A percentile compares a stretch with the other conserved stretches of the same genome.
These are phyloP conservation scores for Cyanoramphus novaezelandiae DNA, from an alignment of 2,113 vertebrate genomes.

Conservation along the genomic window DNA sequence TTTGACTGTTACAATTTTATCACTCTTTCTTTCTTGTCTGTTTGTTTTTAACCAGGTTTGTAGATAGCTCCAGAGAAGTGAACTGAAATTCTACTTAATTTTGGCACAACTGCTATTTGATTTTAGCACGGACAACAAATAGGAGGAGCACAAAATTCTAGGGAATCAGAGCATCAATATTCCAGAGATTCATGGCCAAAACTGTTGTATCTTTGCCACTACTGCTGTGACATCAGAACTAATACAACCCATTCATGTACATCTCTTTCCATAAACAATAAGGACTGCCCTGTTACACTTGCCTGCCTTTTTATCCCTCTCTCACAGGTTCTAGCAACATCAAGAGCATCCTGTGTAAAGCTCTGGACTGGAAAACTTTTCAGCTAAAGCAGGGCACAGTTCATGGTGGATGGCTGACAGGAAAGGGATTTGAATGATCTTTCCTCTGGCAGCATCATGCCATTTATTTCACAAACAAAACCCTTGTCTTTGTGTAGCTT, in stretches of 20 bases:
- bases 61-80: background rate
- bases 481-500: background rate
- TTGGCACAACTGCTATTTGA: background rate
- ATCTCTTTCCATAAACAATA: background rate
- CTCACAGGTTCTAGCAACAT: background rate
- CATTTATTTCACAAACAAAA: background rate
- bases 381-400: background rate
- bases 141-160: background rate
- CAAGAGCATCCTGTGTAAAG: background rate
- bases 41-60: background rate
- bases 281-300: background rate
- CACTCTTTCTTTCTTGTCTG: background rate
- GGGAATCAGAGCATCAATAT: background rate
- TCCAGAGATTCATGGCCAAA: background rate
- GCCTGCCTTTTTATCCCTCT: background rate
- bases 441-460: background rate
- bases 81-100: background rate
- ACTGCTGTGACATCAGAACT: background rate
- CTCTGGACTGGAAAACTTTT: background rate
- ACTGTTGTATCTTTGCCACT: background rate
- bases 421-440: background rate
- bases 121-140: background rate
- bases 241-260: background rate
- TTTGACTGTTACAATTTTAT: background rate
- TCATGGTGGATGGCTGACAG: background rate